Evolutionary conservation across 2,888 invertebrate species (phyloP).

Genomic region (Drosophila putrida): DNA sequence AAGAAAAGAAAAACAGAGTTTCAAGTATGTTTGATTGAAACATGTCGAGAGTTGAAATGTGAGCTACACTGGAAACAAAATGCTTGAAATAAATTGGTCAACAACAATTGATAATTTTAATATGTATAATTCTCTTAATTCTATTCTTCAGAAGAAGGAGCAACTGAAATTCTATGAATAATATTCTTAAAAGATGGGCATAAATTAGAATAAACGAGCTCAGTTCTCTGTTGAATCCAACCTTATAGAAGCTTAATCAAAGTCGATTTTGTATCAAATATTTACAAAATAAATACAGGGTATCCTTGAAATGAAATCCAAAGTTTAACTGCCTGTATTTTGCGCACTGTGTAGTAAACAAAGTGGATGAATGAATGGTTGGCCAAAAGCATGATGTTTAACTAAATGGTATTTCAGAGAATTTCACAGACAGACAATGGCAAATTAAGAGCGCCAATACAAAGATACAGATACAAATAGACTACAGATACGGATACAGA

Average conservation of each 20-base stretch:
- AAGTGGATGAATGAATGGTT: slow-evolving; percentile 30
- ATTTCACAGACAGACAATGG: slow-evolving; percentile 54
- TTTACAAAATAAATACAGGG: no score
- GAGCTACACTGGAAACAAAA: neutral
- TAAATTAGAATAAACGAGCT: no score
- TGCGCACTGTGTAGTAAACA: slow-evolving; percentile 45
- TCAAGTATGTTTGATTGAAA: neutral
- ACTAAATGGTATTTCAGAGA: slow-evolving; percentile 59
- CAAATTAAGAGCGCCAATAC: slow-evolving; percentile 51
- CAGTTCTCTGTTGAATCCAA: no score
- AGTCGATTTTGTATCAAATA: no score
- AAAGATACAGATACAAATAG: slow-evolving; percentile 22
- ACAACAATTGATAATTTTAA: no score
- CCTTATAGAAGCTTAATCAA: no score
- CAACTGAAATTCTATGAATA: no score
- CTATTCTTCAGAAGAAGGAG: no score
- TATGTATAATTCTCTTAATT: no score
- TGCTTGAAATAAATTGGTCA: no score
- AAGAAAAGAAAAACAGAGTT: neutral
- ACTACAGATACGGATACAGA: slow-evolving; percentile 11
- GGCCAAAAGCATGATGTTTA: slow-evolving; percentile 22
- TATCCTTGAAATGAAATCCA: no score
- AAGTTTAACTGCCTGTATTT: neutral
- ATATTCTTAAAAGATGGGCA: no score
- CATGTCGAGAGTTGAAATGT: slow-evolving; percentile 1